Base-by-base conservation (phyloP, 2,888 invertebrate genomes). In the Amblyjoppa fuscipennis region DNA sequence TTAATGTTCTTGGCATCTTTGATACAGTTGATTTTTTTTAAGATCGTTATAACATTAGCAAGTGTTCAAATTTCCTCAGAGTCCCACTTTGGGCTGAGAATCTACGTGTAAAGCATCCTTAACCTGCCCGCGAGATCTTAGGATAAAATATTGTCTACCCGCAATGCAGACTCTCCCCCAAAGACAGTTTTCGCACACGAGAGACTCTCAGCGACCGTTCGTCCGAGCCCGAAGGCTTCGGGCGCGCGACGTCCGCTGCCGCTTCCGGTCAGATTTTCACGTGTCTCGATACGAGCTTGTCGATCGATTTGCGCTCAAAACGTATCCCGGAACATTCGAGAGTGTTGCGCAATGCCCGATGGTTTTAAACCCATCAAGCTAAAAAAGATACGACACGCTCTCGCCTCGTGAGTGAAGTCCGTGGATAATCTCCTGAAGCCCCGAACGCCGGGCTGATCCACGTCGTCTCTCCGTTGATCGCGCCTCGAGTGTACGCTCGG, bases 131-230 rank as follows among this genome's bases (percentile, higher is more conserved):
- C 45, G 45, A 13, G 13, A 16, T 49, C 5, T 2, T 16, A 0
- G 13, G 45, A 49, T 16, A 49, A 49, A 49, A 16, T 53, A 53
- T 71, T 51, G 34, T 71, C 71, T 16, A 53, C 11, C 34, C 71
- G 53, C 9, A 34, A 34, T 49, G 45, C 45, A 49, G 45, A 49
- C 16, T 49, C 45, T 41, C 41, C 41, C 41, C 11, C 3, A 3
- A 2, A 13, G 45, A 49, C 5, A 49, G 45, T 1, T 49, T 3
- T 16, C 16, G 16, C 45, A 16, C 45, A 49, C 3, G 16, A 49
- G 16, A 49, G 3, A 11, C 41, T 41, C 41, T 11, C 41, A 41
- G 41, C 41, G 11, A 41, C 11, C 41, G 11, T 41, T 11, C 41
- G 41, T 11, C 11, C 41, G 41, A 41, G 0, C 3, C 4, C 45